Percentiles rank a stretch among this genome's conserved stretches.
These are phyloP conservation scores for Dolichopus griseipennis DNA, from an alignment of 2,888 invertebrate species.

Conservation along the genomic window DNA sequence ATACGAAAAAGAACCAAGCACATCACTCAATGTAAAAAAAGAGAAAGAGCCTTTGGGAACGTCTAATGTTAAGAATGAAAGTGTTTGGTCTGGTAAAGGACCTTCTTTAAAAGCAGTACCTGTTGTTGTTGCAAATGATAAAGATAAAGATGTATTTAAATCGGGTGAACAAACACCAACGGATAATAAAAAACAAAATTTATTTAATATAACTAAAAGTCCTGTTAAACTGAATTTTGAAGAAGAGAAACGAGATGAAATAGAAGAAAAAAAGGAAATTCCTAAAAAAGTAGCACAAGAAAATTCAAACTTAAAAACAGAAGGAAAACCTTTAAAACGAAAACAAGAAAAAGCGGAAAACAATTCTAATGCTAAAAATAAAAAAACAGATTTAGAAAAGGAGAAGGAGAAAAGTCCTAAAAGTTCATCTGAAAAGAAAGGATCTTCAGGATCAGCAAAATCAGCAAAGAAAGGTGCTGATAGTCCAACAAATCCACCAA, in stretches of 20 bases:
- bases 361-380: background rate
- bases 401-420: conserved; percentile 22
- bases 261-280: background rate
- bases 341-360: conserved; percentile 17
- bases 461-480: background rate
- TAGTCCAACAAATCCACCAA: conserved; percentile 11
- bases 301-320: background rate
- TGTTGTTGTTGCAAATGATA: conserved; percentile 27
- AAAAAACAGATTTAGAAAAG: conserved; percentile 15
- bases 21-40: conserved; percentile 38
- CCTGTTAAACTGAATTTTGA: background rate
- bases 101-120: conserved; percentile 41
- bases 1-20: conserved; percentile 41
- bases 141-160: background rate
- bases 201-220: background rate
- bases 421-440: conserved; percentile 14
- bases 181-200: background rate
- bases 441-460: background rate
- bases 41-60: conserved; percentile 34
- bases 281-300: background rate
- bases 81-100: conserved; percentile 42
- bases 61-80: conserved; percentile 32
- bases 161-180: background rate
- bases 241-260: background rate
- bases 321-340: conserved; percentile 10